Conservation (phyloP, 2,797 vertebrate species). For the Gila robusta region DNA sequence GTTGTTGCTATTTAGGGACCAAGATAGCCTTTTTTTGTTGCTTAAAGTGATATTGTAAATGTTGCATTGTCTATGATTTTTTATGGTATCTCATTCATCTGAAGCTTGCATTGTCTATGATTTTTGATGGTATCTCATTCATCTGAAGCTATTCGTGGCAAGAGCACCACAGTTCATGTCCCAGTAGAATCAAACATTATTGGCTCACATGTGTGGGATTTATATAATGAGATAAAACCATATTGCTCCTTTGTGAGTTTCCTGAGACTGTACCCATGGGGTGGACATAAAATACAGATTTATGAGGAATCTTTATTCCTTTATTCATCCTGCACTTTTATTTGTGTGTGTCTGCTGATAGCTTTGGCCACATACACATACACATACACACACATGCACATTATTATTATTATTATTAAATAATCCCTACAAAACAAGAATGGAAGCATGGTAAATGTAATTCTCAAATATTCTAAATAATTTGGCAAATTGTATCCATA, state of each 20-base stretch:
- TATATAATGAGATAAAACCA: slow-evolving; percentile 9
- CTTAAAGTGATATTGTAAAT: background rate
- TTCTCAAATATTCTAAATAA: background rate
- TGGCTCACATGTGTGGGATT: background rate
- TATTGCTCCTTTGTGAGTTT: background rate
- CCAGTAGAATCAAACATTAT: background rate
- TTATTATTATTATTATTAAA: background rate
- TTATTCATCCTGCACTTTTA: background rate
- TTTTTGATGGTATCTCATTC: background rate
- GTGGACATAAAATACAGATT: background rate
- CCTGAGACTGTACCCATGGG: background rate
- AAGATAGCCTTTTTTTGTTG: background rate
- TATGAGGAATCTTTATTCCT: background rate
- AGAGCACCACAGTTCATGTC: background rate
- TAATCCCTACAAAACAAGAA: background rate
- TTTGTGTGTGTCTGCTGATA: background rate
- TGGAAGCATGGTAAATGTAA: background rate
- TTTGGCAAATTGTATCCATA: background rate
- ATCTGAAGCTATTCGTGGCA: background rate
- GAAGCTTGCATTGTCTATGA: background rate
- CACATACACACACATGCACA: too few species aligned
- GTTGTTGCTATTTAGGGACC: background rate
- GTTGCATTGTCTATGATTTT: background rate
- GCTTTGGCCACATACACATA: background rate
- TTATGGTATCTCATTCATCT: background rate